Base-by-base conservation (phyloP, 2,888 invertebrate species). In the Troides helena region DNA sequence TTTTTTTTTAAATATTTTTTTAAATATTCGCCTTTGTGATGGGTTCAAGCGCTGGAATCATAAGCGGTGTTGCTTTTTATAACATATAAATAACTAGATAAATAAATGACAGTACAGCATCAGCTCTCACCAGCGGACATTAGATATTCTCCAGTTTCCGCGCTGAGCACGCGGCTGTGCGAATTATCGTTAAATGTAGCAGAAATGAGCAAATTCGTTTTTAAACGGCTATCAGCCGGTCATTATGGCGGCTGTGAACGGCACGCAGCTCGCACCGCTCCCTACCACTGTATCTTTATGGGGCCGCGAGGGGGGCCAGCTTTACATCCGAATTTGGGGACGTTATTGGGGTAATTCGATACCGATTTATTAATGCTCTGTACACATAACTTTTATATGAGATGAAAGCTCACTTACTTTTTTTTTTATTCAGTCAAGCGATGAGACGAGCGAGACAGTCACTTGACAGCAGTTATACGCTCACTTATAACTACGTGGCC, bases 191-290 rank as follows among this genome's bases (percentile, higher is more conserved):
- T 89, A 85, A 93, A 93, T 93, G 93, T 93, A 90, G 81, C 86
- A 90, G 92, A 92, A 93, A 89, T 92, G 93, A 93, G 92, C 93
- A 93, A 93, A 93, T 93, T 93, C 92, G 92, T 93, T 93, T 93
- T 92, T 93, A 93, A 93, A 93, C 90, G 92, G 89, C 91, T 89
- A 92, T 92, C 92, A 91, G 90, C 80, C 89, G 90, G 91, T 92
- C 92, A 92, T 92, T 92, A 92, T 83, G 85, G 86, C 80, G 82
- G 77, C 81, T 83, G 82, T 85, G 89, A 89, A 89, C 88, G 85
- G 86, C 62, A 69, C 68, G 68, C 68, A 62, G 21, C 77, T 77
- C 80, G 74, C 76, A 80, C 80, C 80, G 74, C 72, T 71, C 71
- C 70, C 46, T 43, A 56, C 56, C 61, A 62, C 69, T 62, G 62